A percentile compares a stretch with the other conserved stretches of the same genome.
Evolutionary conservation across 2,113 vertebrate genomes (phyloP).

Genomic region (Marcusenius ussheri): DNA sequence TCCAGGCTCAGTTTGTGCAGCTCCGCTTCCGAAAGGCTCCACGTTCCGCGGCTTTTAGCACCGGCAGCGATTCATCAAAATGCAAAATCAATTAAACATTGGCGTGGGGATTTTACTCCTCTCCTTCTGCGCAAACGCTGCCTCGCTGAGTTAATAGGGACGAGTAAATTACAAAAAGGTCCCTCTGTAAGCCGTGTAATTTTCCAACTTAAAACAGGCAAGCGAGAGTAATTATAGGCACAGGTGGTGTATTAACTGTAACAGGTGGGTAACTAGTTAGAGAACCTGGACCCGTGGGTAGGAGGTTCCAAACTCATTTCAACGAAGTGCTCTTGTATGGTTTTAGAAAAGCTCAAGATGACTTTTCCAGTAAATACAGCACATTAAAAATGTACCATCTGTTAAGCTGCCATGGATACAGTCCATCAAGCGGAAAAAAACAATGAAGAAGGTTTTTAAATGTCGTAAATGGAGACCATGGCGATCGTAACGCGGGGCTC

Average conservation of each 20-base stretch:
- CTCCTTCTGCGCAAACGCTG: not conserved
- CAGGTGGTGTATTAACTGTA: not conserved
- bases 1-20: not conserved
- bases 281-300: not conserved
- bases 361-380: not conserved
- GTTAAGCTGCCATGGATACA: not conserved
- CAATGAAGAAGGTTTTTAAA: not conserved
- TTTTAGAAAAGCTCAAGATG: not conserved
- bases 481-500: not conserved
- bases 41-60: not conserved
- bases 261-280: not conserved
- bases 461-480: not conserved
- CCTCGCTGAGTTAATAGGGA: not conserved
- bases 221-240: not conserved
- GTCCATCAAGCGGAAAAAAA: not conserved
- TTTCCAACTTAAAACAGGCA: not conserved
- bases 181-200: not conserved
- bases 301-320: not conserved
- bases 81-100: constrained; percentile 14
- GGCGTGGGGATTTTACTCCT: not conserved
- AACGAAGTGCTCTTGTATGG: not conserved
- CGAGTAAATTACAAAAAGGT: not conserved
- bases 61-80: constrained; percentile 3
- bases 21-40: not conserved
- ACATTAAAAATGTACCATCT: not conserved